Conservation (phyloP, 2,113 vertebrate genomes). For the Deroptyus accipitrinus region DNA sequence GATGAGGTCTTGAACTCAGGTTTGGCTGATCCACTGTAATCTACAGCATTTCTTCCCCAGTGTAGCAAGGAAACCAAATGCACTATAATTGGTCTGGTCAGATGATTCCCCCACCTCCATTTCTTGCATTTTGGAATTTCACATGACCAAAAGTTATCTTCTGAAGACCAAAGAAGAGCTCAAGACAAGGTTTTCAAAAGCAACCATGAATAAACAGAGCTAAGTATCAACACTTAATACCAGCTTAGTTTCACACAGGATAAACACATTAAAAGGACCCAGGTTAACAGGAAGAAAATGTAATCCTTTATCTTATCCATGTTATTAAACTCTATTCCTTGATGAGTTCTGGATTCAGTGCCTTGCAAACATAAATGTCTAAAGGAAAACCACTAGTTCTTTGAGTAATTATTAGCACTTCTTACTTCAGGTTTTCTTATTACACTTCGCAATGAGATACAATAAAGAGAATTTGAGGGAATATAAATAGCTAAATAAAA, state of each 20-base stretch:
- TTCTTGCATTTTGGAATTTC: background rate
- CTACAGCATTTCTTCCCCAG: background rate
- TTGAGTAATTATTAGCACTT: background rate
- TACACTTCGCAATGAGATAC: background rate
- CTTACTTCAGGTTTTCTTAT: background rate
- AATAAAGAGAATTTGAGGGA: background rate
- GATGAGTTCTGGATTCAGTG: background rate
- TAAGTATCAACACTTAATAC: background rate
- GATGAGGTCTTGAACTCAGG: conserved; percentile 42
- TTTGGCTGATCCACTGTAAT: background rate
- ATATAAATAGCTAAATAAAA: background rate
- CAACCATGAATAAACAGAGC: background rate
- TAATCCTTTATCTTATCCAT: background rate
- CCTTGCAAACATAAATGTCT: background rate
- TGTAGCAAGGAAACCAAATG: background rate
- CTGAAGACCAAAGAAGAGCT: background rate
- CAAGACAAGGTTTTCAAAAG: background rate
- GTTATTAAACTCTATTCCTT: background rate
- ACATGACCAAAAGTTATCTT: background rate
- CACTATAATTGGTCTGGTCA: background rate
- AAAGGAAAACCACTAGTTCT: background rate
- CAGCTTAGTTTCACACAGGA: background rate
- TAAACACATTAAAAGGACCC: background rate
- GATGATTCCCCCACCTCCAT: background rate
- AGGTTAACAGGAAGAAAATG: background rate